Conservation (phyloP, 2,888 invertebrate species). For the Cryptophagus acutangulus region DNA sequence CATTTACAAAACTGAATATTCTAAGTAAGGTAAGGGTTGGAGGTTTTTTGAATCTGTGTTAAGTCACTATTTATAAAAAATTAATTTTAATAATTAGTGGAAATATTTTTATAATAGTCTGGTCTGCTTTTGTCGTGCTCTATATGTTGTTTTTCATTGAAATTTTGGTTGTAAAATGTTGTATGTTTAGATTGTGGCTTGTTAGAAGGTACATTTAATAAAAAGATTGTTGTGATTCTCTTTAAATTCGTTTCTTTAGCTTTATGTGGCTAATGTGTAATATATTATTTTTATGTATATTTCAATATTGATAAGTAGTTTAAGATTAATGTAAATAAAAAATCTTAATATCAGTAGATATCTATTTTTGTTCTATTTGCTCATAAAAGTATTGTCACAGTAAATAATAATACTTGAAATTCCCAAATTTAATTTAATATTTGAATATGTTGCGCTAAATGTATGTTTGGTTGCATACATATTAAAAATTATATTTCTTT, state of each 20-base stretch:
- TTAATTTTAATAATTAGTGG: too few relatives aligned
- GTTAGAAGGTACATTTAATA: too few relatives aligned
- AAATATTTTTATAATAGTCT: too few relatives aligned
- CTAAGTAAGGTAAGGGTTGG: too few relatives aligned
- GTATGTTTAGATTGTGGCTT: conserved; percentile 16
- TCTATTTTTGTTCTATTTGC: conserved; percentile 7
- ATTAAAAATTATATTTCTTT: too few relatives aligned
- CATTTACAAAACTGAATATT: too few relatives aligned
- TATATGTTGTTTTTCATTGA: conserved; percentile 1
- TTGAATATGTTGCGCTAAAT: not conserved
- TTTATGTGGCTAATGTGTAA: conserved; percentile 29
- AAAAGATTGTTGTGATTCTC: too few relatives aligned
- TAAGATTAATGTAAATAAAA: conserved; percentile 25
- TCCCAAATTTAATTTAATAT: conserved; percentile 1
- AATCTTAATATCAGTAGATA: conserved; percentile 5
- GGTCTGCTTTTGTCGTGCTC: not conserved
- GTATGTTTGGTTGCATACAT: not conserved
- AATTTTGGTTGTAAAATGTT: conserved; percentile 18
- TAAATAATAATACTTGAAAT: too few relatives aligned
- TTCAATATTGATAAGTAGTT: conserved; percentile 19
- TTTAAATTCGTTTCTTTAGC: conserved; percentile 18
- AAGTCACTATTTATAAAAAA: too few relatives aligned
- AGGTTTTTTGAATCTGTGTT: too few relatives aligned
- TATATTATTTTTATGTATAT: conserved; percentile 30
- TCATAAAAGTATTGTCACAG: too few relatives aligned